Base-by-base conservation (phyloP, 2,113 vertebrate species). In the Gorsachius goisagi region DNA sequence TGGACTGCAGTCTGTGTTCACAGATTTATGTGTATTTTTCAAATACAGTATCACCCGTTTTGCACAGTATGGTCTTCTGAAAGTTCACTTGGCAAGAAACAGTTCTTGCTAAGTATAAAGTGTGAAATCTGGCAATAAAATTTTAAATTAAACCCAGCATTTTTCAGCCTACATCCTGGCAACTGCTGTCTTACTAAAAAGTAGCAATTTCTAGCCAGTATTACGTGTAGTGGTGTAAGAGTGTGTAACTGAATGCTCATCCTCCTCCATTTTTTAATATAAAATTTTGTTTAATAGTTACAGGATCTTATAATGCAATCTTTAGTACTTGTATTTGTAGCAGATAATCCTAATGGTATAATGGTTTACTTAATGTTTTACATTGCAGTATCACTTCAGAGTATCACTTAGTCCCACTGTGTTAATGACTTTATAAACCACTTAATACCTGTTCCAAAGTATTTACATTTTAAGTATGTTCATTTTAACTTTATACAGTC, bases 121-220 rank as follows among this genome's bases (percentile, higher is more conserved):
- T 92, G 96, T 89, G 93, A 95, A 95, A 96, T 92, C 92, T 90
- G 92, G 92, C 90, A 91, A 91, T 39, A 80, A 96, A 91, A 62
- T 74, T 91, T 96, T 90, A 96, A 96, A 90, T 93, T 72, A 81
- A 92, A 95, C 33, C 39, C 52, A 82, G 32, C 27, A 72, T 81
- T 96, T 97, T 87, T 68, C 69, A 95, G 56, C 73, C 56, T 74
- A 78, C 83, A 41, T 94, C 80, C 39, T 94, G 88, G 58, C 80
- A 93, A 89, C 52, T 84, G 68, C 64, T 80, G 41, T 83, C 85
- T 81, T 47, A 67, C 85, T 92, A 56, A 93, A 84, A 64, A 85
- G 30, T 49, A 81, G 53, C 60, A 75, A 23, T 90, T 89, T 89
- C 50, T 90, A 73, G 39, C 21, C 44, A 80, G n/a, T 58, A 41